phyloP scores from a whole-genome alignment of 2,113 vertebrate species.

The Pseudorectes ferrugineus region DNA sequence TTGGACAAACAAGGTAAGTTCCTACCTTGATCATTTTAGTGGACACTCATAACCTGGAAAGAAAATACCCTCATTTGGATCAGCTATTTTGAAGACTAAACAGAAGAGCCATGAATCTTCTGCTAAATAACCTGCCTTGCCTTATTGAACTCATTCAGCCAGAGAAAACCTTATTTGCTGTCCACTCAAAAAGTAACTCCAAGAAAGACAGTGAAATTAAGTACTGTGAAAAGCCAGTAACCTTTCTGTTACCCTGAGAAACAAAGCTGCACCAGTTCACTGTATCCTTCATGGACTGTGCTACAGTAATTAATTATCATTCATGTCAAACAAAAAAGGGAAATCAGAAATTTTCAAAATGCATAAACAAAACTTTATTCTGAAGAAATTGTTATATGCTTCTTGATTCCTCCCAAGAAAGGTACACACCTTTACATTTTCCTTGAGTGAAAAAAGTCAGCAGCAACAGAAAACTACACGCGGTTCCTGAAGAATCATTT shows the following conservation, averaged over 20 bases:
- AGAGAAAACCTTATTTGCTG: not conserved
- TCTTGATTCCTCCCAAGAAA: not conserved
- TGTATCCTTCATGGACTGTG: not conserved
- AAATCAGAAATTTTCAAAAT: not conserved
- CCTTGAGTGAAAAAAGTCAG: not conserved
- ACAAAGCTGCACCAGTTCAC: not conserved
- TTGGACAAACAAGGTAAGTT: not conserved
- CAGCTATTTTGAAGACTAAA: not conserved
- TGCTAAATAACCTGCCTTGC: not conserved
- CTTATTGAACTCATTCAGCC: not conserved
- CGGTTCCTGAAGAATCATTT: not conserved
- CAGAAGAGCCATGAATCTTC: not conserved
- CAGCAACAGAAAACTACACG: not conserved
- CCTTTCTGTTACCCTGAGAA: not conserved
- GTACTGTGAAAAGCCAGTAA: not conserved
- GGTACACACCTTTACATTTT: not conserved
- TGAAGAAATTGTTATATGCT: not conserved
- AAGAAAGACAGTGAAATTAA: not conserved
- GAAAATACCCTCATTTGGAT: not conserved
- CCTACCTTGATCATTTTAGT: not conserved
- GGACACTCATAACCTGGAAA: not conserved
- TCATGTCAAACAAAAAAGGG: not conserved
- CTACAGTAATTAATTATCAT: not conserved
- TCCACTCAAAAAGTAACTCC: not conserved
- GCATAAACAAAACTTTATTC: not conserved